These are phyloP conservation scores for Brachionus sp. DNA, from an alignment of 1,140 invertebrate genomes.

Conservation along the genomic window DNA sequence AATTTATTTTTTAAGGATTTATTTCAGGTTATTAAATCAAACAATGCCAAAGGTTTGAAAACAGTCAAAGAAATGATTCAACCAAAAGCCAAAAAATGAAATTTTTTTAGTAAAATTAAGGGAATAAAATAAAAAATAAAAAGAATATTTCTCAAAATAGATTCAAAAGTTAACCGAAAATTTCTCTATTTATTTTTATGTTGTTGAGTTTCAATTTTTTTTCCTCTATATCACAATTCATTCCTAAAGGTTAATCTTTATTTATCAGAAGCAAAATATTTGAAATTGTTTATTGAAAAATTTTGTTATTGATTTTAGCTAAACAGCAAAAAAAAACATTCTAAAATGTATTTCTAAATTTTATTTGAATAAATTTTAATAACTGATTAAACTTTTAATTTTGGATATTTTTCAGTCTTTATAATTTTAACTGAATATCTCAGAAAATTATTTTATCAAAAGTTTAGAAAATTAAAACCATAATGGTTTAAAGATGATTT, in stretches of 20 bases:
- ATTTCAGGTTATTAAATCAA: conserved; percentile 8
- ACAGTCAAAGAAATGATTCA: conserved; percentile 13
- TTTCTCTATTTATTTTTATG: neutral
- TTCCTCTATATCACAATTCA: neutral
- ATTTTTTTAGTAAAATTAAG: neutral
- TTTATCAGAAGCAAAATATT: neutral
- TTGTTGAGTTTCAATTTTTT: neutral
- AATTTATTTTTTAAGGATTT: neutral
- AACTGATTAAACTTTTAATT: neutral
- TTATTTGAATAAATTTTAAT: conserved; percentile 1
- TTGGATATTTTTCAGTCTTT: too few relatives aligned
- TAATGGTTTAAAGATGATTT: too few relatives aligned
- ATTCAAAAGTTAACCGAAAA: neutral
- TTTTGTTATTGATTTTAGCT: neutral
- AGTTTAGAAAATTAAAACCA: too few relatives aligned
- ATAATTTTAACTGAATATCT: too few relatives aligned
- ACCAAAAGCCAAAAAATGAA: conserved; percentile 22
- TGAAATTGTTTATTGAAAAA: neutral
- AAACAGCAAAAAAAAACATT: neutral
- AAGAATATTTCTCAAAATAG: neutral
- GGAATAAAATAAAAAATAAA: conserved; percentile 1
- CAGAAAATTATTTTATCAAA: too few relatives aligned
- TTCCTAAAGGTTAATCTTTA: neutral
- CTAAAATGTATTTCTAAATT: neutral
- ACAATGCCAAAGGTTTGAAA: conserved; percentile 41